Evolutionary conservation across 92 coral and sea anemone genomes (phyloP), one percentile per base, ranked within the genome.

Genomic region (Porites divaricata): DNA sequence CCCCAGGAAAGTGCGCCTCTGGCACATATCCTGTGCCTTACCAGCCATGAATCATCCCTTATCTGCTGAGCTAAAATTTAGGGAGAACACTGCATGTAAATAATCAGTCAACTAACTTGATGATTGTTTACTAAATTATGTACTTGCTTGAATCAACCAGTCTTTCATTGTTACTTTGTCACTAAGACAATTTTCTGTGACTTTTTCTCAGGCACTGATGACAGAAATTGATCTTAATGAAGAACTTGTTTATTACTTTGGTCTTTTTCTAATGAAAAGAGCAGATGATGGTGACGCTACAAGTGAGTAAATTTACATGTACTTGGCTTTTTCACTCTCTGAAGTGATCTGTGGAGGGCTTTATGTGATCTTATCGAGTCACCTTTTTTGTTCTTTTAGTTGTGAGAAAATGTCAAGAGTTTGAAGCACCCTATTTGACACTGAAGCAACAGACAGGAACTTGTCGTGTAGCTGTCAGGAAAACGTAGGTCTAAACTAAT

Each of bases 241-340:
- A 59, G 91, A 91, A 2, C 73, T 92, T 26, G 92, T 96, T 10
- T 85, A 96, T 45, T 92, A 96, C 86, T 96, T 96, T 90, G 94
- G 93, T 20, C 92, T 96, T 81, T 94, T 79, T 81, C 88, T 96
- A 20, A 89, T 96, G 22, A 87, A 90, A 83, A 88, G 91, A 81
- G 98, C 91, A 69, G 98, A 96, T 20, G 97, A 93, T 70, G 97
- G 98, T 9, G 95, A 94, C 54, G 89, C 95, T 25, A 56, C 96
- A 67, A 91, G 98, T 96, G 84, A 89, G 91, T 74, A 6, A 50
- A 9, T 63, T 49, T 35, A 65, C 23, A 17, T 2, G 20, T 35
- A 35, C 45, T 35, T 35, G 45, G 4, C 45, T 35, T 35, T 9
- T 50, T 76, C 50, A 50, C 17, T 11, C 50, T 22, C 49, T 54